Conservation (phyloP, 30 jellyfish, hydroid and myxozoan species). For the Hydra vulgaris region DNA sequence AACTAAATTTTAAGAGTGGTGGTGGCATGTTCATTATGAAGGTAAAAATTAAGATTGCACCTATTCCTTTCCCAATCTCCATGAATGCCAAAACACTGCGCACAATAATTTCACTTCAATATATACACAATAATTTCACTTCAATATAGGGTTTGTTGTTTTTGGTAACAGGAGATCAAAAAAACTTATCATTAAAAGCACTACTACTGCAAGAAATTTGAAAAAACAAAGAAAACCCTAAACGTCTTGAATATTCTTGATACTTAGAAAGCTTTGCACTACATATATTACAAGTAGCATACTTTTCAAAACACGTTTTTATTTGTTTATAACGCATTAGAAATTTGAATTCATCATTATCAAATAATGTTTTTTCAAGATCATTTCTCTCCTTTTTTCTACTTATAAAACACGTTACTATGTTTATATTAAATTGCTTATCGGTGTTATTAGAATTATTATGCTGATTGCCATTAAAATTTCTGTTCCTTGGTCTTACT, state of each 20-base stretch:
- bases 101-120: not conserved
- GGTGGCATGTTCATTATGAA: slow-evolving; percentile 18
- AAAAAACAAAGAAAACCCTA: not conserved
- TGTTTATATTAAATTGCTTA: not conserved
- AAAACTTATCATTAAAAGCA: not conserved
- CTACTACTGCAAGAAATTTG: not conserved
- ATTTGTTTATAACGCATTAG: not conserved
- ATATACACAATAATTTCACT: not conserved
- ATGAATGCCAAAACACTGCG: not conserved
- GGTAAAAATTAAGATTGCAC: slow-evolving; percentile 11
- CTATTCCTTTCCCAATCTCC: not conserved
- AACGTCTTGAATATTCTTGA: not conserved
- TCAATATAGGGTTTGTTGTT: not conserved
- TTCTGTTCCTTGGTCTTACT: not conserved
- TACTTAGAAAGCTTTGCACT: not conserved
- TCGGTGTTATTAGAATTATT: not conserved
- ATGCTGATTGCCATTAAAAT: not conserved
- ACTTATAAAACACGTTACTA: not conserved
- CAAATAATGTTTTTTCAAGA: not conserved
- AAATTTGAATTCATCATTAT: not conserved
- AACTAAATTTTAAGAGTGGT: not conserved
- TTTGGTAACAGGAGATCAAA: not conserved
- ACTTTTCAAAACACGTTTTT: not conserved
- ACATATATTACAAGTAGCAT: not conserved
- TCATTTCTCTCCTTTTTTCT: not conserved